These are phyloP conservation scores for Oenanthe oenanthe DNA, from an alignment of 2,113 vertebrate species.

Conservation along the genomic window DNA sequence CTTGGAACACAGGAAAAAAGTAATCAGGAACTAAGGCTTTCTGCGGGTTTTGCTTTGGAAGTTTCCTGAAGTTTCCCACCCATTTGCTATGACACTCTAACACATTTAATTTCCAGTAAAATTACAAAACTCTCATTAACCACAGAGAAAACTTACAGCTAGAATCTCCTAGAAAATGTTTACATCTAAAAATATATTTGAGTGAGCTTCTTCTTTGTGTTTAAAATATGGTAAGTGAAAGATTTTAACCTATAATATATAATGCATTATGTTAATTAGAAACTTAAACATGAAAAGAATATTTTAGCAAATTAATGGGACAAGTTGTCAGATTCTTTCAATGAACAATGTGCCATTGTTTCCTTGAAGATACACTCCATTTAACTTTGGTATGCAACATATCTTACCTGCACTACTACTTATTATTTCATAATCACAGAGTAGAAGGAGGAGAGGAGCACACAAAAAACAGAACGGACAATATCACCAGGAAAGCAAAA, in stretches of 20 bases:
- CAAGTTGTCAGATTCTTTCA: not conserved
- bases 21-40: not conserved
- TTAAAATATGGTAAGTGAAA: not conserved
- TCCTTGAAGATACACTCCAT: not conserved
- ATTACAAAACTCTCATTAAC: not conserved
- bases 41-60: not conserved
- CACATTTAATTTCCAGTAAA: not conserved
- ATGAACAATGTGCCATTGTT: not conserved
- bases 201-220: not conserved
- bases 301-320: not conserved
- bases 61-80: not conserved
- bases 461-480: not conserved
- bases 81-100: not conserved
- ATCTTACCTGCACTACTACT: not conserved
- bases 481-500: not conserved
- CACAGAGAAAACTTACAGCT: not conserved
- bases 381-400: not conserved
- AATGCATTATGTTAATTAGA: not conserved
- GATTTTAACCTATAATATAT: not conserved
- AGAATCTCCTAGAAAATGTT: not conserved
- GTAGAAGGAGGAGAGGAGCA: not conserved
- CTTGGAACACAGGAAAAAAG: not conserved
- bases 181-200: not conserved
- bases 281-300: not conserved
- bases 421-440: not conserved